Percentiles rank a stretch among this genome's conserved stretches.
Conservation (phyloP, 2,113 vertebrate species). For the Corydoras sp. region DNA sequence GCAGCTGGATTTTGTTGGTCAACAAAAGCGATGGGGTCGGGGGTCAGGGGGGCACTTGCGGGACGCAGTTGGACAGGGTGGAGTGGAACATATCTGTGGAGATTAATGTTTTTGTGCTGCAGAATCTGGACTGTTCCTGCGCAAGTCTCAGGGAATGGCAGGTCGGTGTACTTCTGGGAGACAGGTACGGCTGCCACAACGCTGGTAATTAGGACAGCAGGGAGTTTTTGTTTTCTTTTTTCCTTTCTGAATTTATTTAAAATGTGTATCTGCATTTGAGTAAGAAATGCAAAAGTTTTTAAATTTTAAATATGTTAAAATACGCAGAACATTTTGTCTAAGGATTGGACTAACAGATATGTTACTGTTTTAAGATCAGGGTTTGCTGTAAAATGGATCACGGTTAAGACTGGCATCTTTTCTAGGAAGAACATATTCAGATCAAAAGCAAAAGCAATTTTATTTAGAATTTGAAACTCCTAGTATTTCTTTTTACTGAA, state of each 20-base stretch:
- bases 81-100: conserved; percentile 46
- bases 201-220: conserved; percentile 18
- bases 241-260: no score
- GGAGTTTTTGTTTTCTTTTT: background rate
- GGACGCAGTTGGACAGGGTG: conserved; percentile 46
- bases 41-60: conserved; percentile 53
- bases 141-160: conserved; percentile 74
- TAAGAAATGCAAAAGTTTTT: no score
- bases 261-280: no score
- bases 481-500: no score
- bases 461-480: background rate
- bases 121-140: conserved; percentile 59
- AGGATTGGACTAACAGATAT: no score
- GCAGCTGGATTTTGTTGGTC: conserved; percentile 58
- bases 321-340: no score
- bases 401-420: no score
- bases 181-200: conserved; percentile 73
- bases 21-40: conserved; percentile 72
- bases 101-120: conserved; percentile 67
- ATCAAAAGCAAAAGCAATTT: background rate
- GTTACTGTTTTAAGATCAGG: no score
- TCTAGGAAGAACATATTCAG: background rate
- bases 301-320: no score
- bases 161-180: conserved; percentile 88
- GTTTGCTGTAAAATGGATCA: no score